Percentiles rank a stretch among this genome's conserved stretches.
These are phyloP conservation scores for Spongilla lacustris DNA, from an alignment of 37 sponge, comb jelly and placozoan species.

Conservation along the genomic window DNA sequence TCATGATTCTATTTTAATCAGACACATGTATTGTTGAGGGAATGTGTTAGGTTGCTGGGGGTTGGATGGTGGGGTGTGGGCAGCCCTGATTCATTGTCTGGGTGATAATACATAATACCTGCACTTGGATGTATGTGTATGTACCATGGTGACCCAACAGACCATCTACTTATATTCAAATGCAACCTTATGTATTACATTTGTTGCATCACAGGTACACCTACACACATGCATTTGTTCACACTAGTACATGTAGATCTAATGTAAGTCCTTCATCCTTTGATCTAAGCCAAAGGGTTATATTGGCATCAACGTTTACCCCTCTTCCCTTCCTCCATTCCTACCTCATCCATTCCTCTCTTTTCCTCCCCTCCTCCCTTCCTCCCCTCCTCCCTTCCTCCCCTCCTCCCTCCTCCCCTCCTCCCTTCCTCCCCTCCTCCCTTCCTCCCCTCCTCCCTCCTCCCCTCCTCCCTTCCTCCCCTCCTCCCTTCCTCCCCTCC, in stretches of 20 bases:
- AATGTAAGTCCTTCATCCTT: too few relatives aligned
- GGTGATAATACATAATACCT: background rate
- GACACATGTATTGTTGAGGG: too few relatives aligned
- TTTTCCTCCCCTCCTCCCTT: constrained; percentile 7
- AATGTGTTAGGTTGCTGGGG: too few relatives aligned
- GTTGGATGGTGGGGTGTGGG: background rate
- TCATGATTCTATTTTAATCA: too few relatives aligned
- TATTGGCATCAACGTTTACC: background rate
- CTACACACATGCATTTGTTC: background rate
- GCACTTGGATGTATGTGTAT: background rate
- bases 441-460: constrained; percentile 10
- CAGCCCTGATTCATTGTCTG: background rate
- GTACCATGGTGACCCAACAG: background rate
- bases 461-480: constrained; percentile 5
- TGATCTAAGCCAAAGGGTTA: too few relatives aligned
- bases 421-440: constrained; percentile 8
- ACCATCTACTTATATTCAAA: too few relatives aligned
- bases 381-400: constrained; percentile 8
- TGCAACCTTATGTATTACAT: background rate
- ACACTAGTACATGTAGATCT: too few relatives aligned
- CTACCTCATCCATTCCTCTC: too few relatives aligned
- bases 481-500: constrained; percentile 12
- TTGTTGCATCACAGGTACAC: too few relatives aligned
- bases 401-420: constrained; percentile 10
- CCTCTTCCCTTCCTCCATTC: constrained; percentile 6